Evolutionary conservation across 2,888 invertebrate species (phyloP), one percentile per base, ranked within the genome.

Genomic region (Acrobasis consociella): DNA sequence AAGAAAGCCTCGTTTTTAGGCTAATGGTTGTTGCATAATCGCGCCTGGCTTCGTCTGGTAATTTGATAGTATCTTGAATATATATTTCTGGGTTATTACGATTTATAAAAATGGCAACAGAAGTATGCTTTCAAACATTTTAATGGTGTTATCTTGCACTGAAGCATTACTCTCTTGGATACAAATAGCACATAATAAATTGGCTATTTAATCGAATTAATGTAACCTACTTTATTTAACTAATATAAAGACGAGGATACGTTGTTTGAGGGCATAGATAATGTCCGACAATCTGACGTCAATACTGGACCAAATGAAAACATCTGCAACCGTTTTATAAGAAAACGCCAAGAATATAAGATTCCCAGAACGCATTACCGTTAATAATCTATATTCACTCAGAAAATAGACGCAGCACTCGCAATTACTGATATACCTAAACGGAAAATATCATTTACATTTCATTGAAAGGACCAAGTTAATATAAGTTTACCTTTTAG

Each of bases 341-440:
- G 77, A 72, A 76, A 72, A 72, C 65, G 64, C 37, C 53, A 61
- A 65, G 15, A 63, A 67, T 46, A 11, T 46, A 46, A 46, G n/a
- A 46, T 46, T 46, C 46, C 13, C 1, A 46, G 46, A 46, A 7
- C 46, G 5, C 2, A 46, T 46, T 46, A 13, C 46, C 46, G n/a
- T n/a, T 9, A 46, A 31, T 31, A 31, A 31, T 31, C 31, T 31
- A 31, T 31, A 31, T 31, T 31, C 31, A 7, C 31, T 5, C 31
- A 3, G 22, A 22, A 22, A 22, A 22, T 22, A 22, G 22, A n/a
- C n/a, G n/a, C n/a, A n/a, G n/a, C n/a, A n/a, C n/a, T 22, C 22
- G 22, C 3, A 22, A 22, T 22, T 22, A 22, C 22, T 22, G 1
- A 22, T 22, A 22, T 22, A n/a, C n/a, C n/a, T n/a, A 3, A 3